A percentile compares a stretch with the other conserved stretches of the same genome.
phyloP scores from a whole-genome alignment of 2,113 vertebrate genomes.

The Callospermophilus lateralis region DNA sequence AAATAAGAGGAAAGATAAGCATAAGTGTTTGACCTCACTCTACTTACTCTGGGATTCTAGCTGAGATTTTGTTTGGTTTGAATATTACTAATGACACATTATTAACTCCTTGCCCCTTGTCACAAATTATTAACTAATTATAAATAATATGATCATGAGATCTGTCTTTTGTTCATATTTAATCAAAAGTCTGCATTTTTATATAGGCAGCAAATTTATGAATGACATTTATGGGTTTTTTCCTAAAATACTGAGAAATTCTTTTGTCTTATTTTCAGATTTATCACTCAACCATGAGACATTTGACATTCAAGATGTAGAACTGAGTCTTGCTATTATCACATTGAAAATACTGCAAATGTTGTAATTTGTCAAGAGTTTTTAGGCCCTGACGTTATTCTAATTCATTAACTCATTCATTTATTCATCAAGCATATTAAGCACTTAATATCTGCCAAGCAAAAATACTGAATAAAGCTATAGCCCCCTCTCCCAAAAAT shows the following conservation, averaged over 20 bases:
- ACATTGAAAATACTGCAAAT: slow-evolving; percentile 72
- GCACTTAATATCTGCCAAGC: background rate
- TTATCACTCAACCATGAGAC: slow-evolving; percentile 68
- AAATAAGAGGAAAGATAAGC: background rate
- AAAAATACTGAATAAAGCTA: slow-evolving; percentile 54
- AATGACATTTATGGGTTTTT: slow-evolving; percentile 69
- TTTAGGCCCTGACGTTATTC: slow-evolving; percentile 67
- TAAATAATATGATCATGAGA: slow-evolving; percentile 45
- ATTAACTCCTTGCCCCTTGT: slow-evolving; percentile 45
- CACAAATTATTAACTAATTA: slow-evolving; percentile 69
- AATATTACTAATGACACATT: slow-evolving; percentile 36
- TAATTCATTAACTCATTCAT: slow-evolving; percentile 71
- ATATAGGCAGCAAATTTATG: slow-evolving; percentile 69
- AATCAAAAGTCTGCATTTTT: slow-evolving; percentile 68
- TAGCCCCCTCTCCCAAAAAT: background rate
- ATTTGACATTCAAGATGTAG: slow-evolving; percentile 66
- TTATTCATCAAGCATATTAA: slow-evolving; percentile 55
- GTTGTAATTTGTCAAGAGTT: slow-evolving; percentile 59
- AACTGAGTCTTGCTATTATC: slow-evolving; percentile 26
- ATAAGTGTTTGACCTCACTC: background rate
- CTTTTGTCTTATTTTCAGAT: slow-evolving; percentile 75
- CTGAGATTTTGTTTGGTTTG: slow-evolving; percentile 43
- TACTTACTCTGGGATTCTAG: background rate
- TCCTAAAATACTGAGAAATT: slow-evolving; percentile 62
- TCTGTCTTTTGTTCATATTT: slow-evolving; percentile 65